These are phyloP conservation scores for Protobothrops flavoviridis DNA, from an alignment of 2,113 vertebrate species.

Conservation along the genomic window DNA sequence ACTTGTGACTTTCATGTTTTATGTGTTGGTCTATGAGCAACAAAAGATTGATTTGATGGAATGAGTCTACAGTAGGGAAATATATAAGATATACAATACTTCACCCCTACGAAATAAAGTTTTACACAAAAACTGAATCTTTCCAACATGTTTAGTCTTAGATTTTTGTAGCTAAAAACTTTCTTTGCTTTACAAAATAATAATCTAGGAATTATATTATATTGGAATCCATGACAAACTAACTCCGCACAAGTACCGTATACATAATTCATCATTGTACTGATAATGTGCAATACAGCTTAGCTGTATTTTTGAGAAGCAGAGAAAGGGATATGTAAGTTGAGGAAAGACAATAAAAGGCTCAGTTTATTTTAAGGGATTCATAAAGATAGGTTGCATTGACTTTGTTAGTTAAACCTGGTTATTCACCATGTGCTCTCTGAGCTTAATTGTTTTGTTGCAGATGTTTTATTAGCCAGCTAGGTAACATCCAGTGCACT, in stretches of 20 bases:
- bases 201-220: not conserved
- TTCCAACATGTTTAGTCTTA: not conserved
- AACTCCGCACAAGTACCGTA: no score
- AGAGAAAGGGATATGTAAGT: not conserved
- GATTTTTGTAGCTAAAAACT: not conserved
- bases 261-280: not conserved
- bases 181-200: not conserved
- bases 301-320: not conserved
- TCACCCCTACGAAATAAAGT: not conserved
- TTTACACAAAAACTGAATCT: not conserved
- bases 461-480: not conserved
- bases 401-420: not conserved
- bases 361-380: not conserved
- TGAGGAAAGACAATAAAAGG: not conserved
- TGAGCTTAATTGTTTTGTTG: not conserved
- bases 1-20: not conserved
- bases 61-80: not conserved
- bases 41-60: not conserved
- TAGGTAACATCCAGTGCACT: not conserved
- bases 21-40: not conserved
- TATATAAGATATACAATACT: not conserved
- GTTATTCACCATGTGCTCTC: not conserved
- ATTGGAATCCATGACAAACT: not conserved
- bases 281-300: not conserved
- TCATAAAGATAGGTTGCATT: not conserved